Conservation (phyloP, 2,888 invertebrate species). For the Oxycera nigricornis region DNA sequence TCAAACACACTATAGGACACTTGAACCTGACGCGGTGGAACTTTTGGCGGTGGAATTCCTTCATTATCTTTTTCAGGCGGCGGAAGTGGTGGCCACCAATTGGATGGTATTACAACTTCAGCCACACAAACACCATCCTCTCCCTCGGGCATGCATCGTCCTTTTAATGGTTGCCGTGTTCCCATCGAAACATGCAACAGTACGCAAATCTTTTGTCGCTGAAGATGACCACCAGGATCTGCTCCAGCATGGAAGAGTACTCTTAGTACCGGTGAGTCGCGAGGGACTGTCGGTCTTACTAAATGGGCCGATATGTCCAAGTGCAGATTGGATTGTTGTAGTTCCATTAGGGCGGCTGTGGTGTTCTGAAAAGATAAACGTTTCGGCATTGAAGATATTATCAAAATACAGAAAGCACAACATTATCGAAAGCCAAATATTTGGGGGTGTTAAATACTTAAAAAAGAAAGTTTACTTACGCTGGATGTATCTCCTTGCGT, state of each 20-base stretch:
- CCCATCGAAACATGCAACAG: conserved; percentile 76
- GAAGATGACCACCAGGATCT: conserved; percentile 80
- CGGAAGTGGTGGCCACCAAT: conserved; percentile 87
- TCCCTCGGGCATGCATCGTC: conserved; percentile 92
- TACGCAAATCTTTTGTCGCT: conserved; percentile 81
- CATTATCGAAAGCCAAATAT: too few species aligned
- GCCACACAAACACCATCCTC: conserved; percentile 93
- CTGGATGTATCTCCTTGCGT: conserved; percentile 61
- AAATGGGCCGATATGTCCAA: conserved; percentile 93
- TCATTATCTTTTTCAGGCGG: conserved; percentile 69
- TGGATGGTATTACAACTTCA: conserved; percentile 84
- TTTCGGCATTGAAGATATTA: neutral
- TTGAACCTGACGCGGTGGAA: conserved; percentile 78
- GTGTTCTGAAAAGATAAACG: conserved; percentile 61
- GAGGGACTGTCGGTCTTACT: conserved; percentile 84
- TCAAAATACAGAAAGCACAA: too few species aligned
- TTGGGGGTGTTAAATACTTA: neutral
- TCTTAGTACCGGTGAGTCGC: conserved; percentile 89
- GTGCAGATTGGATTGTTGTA: conserved; percentile 75
- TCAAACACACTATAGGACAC: conserved; percentile 90
- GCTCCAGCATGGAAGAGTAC: conserved; percentile 92
- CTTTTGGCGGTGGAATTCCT: conserved; percentile 65
- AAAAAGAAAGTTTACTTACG: conserved; percentile 38
- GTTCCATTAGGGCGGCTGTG: conserved; percentile 66
- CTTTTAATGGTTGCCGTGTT: conserved; percentile 72